Base-by-base conservation (phyloP, 2,888 invertebrate genomes). In the Chrysina gloriosa region DNA sequence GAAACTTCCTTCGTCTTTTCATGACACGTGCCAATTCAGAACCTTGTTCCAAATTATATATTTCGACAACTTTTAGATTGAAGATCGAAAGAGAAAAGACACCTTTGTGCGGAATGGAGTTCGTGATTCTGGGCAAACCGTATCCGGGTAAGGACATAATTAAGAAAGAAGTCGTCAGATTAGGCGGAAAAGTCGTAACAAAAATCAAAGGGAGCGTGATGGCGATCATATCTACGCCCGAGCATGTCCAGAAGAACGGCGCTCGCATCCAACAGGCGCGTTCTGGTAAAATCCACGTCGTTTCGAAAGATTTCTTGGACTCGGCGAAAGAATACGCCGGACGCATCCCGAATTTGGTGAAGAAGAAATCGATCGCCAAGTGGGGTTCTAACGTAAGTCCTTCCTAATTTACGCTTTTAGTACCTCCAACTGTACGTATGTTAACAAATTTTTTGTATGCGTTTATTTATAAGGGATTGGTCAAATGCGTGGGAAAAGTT, bases 381-480 rank as follows among this genome's bases (percentile, higher is more conserved):
- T 96, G 96, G 96, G 95, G 95, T 6, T 61, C 69, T 11, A 93
- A 95, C 81, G 91, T 92, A 84, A 87, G 87, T 86, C 5, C n/a
- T n/a, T n/a, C n/a, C n/a, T n/a, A n/a, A n/a, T n/a, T n/a, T n/a
- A n/a, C n/a, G n/a, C n/a, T n/a, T n/a, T n/a, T n/a, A n/a, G n/a
- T n/a, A n/a, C n/a, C n/a, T n/a, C n/a, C n/a, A n/a, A n/a, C n/a
- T n/a, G n/a, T n/a, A n/a, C n/a, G n/a, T n/a, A n/a, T n/a, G n/a
- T n/a, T n/a, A n/a, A n/a, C n/a, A n/a, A n/a, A n/a, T 4, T n/a
- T n/a, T n/a, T n/a, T n/a, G n/a, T n/a, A n/a, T n/a, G n/a, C n/a
- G n/a, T n/a, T n/a, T n/a, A n/a, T n/a, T n/a, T n/a, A n/a, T n/a
- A n/a, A n/a, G n/a, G n/a, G n/a, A n/a, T n/a, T n/a, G n/a, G n/a